Evolutionary conservation across 2,888 invertebrate species (phyloP), one percentile per base, ranked within the genome.

Genomic region (Allacma fusca): DNA sequence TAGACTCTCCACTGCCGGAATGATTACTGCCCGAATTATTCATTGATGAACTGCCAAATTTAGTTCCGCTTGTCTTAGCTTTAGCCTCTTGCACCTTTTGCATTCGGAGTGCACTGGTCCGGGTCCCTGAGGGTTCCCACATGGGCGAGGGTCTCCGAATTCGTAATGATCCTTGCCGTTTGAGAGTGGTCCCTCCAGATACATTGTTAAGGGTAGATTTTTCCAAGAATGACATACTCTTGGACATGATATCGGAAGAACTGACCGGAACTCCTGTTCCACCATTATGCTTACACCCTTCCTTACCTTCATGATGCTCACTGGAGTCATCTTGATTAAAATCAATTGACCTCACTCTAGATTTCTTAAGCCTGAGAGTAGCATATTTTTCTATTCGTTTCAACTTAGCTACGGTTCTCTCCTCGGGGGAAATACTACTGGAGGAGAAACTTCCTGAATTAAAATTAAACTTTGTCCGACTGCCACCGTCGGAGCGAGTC

Each of bases 161-260:
- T 50, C 81, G 67, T 5, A 84, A 78, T 12, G 84, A 84, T 1
- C 84, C 84, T 75, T 82, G 81, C 13, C 83, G 75, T 65, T 80
- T 81, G 4, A 84, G 79, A 12, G 82, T 68, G 0, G 79, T 76
- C 0, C 78, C 79, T 2, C 77, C 68, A 19, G 76, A 70, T 16
- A 77, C 78, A 0, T 75, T 78, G 43, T 44, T 77, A 13, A 68
- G 26, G 16, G 78, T 67, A n/a, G 81, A 77, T 65, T 84, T 82
- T 43, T 84, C 84, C 26, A 84, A 78, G 62, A 80, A 82, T 7
- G 83, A 81, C 83, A 84, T 82, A 69, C 84, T 84, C 76, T 84
- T 84, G 12, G 82, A 78, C 84, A 84, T 84, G 5, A 82, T 50
- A n/a, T 83, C 82, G 13, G 70, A 73, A 13, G 80, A 73, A 24